phyloP scores from a whole-genome alignment of 2,888 invertebrate genomes.

The Zaprionus bogoriensis region DNA sequence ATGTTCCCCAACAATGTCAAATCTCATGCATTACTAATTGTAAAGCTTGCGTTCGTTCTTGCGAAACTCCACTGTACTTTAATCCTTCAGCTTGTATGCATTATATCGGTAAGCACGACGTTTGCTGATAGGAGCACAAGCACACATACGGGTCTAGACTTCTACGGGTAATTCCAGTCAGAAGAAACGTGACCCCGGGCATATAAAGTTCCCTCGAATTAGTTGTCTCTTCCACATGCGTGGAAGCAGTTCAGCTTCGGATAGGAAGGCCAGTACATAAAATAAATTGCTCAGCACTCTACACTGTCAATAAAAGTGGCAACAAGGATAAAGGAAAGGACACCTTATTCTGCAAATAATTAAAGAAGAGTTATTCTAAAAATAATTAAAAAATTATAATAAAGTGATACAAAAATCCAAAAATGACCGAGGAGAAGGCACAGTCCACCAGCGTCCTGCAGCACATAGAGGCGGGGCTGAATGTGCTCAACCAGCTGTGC shows the following conservation, averaged over 20 bases:
- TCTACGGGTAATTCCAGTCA: constrained; percentile 15
- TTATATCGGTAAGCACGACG: constrained; percentile 18
- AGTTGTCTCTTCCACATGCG: constrained; percentile 13
- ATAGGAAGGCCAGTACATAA: not conserved
- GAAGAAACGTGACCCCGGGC: constrained; percentile 16
- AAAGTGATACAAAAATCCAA: not conserved
- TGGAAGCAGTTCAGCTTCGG: constrained; percentile 7
- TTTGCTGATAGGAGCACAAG: constrained; percentile 28
- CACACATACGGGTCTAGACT: not conserved
- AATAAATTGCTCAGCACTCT: not conserved
- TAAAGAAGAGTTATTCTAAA: not conserved
- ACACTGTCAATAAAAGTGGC: not conserved
- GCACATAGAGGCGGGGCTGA: constrained; percentile 63
- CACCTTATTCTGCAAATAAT: not conserved
- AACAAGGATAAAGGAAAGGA: constrained; percentile 1
- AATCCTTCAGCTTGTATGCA: constrained; percentile 31
- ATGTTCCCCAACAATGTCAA: too few relatives aligned
- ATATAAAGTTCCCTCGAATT: constrained; percentile 11
- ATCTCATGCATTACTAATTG: too few relatives aligned
- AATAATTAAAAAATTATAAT: not conserved
- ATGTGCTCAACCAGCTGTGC: constrained; percentile 74
- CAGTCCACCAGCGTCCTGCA: constrained; percentile 39
- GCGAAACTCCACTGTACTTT: constrained; percentile 4
- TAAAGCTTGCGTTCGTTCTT: not conserved
- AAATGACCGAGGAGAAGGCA: constrained; percentile 27